phyloP scores from a whole-genome alignment of 2,113 vertebrate species.

The Cyanoliseus patagonus region DNA sequence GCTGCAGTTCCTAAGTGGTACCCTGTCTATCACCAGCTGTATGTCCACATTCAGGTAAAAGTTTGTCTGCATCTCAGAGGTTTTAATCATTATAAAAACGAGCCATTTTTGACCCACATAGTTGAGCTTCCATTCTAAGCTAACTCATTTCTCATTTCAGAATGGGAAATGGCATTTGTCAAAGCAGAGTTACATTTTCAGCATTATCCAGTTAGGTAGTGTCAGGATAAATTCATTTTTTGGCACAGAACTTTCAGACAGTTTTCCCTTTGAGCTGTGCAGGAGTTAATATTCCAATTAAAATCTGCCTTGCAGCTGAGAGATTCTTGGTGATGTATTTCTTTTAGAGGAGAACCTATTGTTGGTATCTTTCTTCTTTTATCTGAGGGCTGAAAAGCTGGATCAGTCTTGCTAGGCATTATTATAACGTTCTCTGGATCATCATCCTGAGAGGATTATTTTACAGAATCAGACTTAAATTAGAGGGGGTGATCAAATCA shows the following conservation, averaged over 20 bases:
- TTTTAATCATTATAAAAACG: neutral
- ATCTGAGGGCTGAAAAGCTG: neutral
- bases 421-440: neutral
- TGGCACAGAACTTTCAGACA: neutral
- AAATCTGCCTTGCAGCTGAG: constrained; percentile 9
- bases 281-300: constrained; percentile 25
- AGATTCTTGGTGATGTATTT: neutral
- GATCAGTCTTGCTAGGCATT: neutral
- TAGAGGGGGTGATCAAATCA: neutral
- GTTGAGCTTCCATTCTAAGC: neutral
- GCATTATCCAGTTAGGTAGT: neutral
- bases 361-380: neutral
- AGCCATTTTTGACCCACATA: neutral
- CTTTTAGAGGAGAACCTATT: neutral
- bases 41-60: neutral
- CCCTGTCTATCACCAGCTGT: neutral
- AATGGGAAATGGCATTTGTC: neutral
- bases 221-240: neutral
- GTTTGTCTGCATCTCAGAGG: neutral
- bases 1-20: neutral
- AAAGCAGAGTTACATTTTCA: neutral
- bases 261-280: neutral
- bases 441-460: neutral
- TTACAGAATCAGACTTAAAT: neutral
- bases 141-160: neutral